Conservation (phyloP, 1,140 invertebrate species). For the Zaprionus davidi region DNA sequence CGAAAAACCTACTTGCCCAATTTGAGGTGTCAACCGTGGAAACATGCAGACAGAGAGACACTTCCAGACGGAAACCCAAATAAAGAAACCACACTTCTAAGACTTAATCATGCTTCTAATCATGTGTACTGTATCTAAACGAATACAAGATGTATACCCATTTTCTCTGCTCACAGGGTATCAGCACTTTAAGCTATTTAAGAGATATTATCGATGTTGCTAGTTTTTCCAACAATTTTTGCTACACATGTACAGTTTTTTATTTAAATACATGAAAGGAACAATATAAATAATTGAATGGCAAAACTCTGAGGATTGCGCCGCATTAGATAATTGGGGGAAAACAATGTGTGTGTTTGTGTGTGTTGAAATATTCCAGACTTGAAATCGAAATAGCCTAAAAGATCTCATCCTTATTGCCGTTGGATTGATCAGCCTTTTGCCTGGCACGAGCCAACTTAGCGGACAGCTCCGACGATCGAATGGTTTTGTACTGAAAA, state of each 20-base stretch:
- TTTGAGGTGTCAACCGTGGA: background rate
- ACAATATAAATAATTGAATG: constrained; percentile 3
- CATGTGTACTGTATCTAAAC: background rate
- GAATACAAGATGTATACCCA: background rate
- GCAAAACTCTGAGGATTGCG: background rate
- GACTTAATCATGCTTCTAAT: background rate
- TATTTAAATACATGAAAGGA: constrained; percentile 5
- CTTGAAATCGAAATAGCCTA: constrained; percentile 29
- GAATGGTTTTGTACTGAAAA: constrained; percentile 88
- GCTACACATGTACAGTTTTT: constrained; percentile 5
- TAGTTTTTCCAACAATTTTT: background rate
- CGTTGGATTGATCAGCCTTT: constrained; percentile 85
- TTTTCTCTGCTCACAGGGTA: background rate
- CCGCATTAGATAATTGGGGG: constrained; percentile 2
- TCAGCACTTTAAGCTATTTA: background rate
- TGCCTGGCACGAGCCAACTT: constrained; percentile 88
- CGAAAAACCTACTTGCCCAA: background rate
- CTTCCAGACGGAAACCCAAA: background rate
- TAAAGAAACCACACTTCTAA: background rate
- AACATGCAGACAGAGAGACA: background rate
- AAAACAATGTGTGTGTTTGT: background rate
- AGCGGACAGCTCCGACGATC: constrained; percentile 88
- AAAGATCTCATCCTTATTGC: constrained; percentile 67
- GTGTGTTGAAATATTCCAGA: background rate
- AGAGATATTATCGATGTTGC: background rate